Evolutionary conservation across 2,888 invertebrate species (phyloP), one percentile per base, ranked within the genome.

Genomic region (Brachypterus glaber): DNA sequence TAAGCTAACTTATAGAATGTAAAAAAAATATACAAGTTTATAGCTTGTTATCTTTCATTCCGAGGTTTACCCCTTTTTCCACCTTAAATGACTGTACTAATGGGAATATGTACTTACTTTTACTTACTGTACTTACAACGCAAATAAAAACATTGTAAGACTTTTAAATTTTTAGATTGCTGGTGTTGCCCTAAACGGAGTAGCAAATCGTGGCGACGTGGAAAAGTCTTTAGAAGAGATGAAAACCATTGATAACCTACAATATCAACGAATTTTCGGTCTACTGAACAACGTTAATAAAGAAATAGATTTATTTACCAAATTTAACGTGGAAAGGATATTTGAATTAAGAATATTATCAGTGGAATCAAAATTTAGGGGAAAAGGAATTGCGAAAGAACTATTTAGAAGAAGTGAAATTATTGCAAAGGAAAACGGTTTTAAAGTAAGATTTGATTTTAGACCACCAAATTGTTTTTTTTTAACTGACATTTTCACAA

Each of bases 301-400:
- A 34, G 75, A 77, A 47, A 57, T 79, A 41, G 76, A 85, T 60
- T 66, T 88, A 13, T 88, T 86, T 57, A 66, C 60, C 8, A 70
- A 69, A 46, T 82, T 77, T 60, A 59, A 72, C 44, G 78, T 83
- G 30, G 77, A 82, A 13, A 73, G 76, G 51, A 73, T 86, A 31
- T 77, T 88, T 57, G 88, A 88, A 66, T 76, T 85, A 51, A 72
- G 87, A 43, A 87, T 88, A 49, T 73, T 88, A 25, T 85, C 85
- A 5, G 86, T 88, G 14, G 80, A 82, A 43, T 70, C 74, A 38
- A 63, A 67, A 46, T 83, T 74, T 48, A 73, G 88, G 21, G 86
- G 87, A 0, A 72, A 71, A 45, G 87, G 87, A 0, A 67, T 88
- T 39, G 87, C 85, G 2, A 79, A 79, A 50, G 73, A 79, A 50